Evolutionary conservation across 2,797 vertebrate genomes (phyloP).

Genomic region (Crax fasciolata): DNA sequence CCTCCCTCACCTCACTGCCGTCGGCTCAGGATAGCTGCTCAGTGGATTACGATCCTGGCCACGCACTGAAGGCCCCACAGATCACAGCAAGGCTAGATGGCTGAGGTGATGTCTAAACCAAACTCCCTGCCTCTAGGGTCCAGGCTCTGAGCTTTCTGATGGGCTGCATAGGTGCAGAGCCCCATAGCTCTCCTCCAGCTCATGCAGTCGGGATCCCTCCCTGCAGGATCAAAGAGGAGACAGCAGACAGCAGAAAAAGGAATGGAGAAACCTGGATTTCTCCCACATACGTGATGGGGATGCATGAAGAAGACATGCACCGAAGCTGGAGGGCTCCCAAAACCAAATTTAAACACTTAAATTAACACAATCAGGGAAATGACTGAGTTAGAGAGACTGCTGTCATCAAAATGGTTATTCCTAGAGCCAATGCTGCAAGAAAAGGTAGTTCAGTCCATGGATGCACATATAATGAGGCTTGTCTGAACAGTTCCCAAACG

Average conservation of each 20-base stretch:
- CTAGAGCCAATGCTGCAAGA: background rate
- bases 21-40: background rate
- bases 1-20: background rate
- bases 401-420: background rate
- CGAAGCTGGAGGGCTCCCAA: background rate
- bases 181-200: background rate
- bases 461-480: background rate
- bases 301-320: background rate
- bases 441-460: background rate
- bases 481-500: background rate
- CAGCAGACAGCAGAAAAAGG: background rate
- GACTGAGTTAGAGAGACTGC: background rate
- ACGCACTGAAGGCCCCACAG: background rate
- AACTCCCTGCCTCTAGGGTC: background rate
- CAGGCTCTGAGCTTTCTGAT: accelerated
- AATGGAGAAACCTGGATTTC: background rate
- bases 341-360: background rate
- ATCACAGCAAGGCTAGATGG: background rate
- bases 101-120: background rate
- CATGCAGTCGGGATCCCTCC: background rate
- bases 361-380: background rate
- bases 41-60: background rate
- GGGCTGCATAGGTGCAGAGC: background rate
- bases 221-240: background rate
- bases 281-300: background rate